Base-by-base conservation (phyloP, 2,113 vertebrate species). In the Sakesphorus luctuosus region DNA sequence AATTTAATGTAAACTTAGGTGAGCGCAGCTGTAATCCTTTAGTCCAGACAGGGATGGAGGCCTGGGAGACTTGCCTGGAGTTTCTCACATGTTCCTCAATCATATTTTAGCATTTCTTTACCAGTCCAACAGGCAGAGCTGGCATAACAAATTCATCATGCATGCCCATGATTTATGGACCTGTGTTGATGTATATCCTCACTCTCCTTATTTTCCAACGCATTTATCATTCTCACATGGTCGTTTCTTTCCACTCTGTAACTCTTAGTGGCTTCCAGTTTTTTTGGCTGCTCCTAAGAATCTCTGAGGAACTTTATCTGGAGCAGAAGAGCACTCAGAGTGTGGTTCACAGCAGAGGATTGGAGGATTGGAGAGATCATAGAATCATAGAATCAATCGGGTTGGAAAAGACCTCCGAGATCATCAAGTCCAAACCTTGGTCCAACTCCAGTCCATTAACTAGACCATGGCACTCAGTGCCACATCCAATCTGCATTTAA, bases 101-200 rank as follows among this genome's bases (percentile, higher is more conserved):
- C 91, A 63, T 76, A 76, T 84, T 94, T 94, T 69, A 85, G 85
- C 75, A 58, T 50, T 53, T 81, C 89, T 95, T 73, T 53, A 96
- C n/a, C 80, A 84, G 91, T 35, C 62, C 78, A 58, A 65, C 66
- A 82, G 91, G 81, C 89, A 52, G 25, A 53, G 89, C 87, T 91
- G 93, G 87, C 94, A 66, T 58, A 83, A 83, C 78, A 91, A 74
- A 91, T 96, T 63, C 85, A 95, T 94, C 94, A 79, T 13, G 77
- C 56, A 33, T 24, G 75, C 38, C 16, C 44, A 0, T 93, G 96
- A 96, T 96, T 93, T 94, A 94, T 95, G 28, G 43, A 7, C 71
- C 84, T 25, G 2, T 55, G 84, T 31, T 90, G 94, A 92, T 92
- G 11, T 47, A 93, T 69, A 55, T 76, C 82, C 81, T 78, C 1